These are phyloP conservation scores for Euwallacea similis DNA, from an alignment of 1,140 invertebrate species.

Conservation along the genomic window DNA sequence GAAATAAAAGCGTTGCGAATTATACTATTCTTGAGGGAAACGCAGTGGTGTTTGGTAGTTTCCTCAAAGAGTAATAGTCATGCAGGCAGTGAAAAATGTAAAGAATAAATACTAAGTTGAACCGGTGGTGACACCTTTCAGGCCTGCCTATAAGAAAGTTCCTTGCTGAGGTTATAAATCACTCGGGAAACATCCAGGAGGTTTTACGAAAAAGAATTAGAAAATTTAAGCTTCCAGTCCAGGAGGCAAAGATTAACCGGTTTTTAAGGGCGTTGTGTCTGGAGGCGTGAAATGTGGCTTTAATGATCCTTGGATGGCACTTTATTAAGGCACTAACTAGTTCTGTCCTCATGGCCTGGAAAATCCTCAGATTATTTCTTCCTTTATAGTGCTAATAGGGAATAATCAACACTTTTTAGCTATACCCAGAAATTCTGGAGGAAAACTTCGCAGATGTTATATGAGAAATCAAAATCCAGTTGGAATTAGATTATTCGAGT, in stretches of 20 bases:
- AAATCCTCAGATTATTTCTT: too few species aligned
- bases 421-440: too few species aligned
- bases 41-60: too few species aligned
- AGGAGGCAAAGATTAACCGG: constrained; percentile 1
- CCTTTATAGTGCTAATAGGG: too few species aligned
- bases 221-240: neutral
- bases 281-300: neutral
- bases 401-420: too few species aligned
- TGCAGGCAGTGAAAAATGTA: constrained; percentile 3
- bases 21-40: neutral
- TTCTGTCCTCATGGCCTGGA: too few species aligned
- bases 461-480: too few species aligned
- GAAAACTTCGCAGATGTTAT: too few species aligned
- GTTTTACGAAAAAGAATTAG: constrained; percentile 3
- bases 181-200: neutral
- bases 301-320: neutral
- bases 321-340: too few species aligned
- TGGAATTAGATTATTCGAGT: too few species aligned
- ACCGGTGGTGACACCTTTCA: neutral
- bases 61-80: neutral
- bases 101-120: neutral
- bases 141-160: neutral
- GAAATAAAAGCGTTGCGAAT: neutral
- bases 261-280: constrained; percentile 1
- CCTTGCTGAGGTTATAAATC: neutral